Evolutionary conservation across 2,888 invertebrate species (phyloP), one percentile per base, ranked within the genome.

Genomic region (Perizoma flavofasciatum): DNA sequence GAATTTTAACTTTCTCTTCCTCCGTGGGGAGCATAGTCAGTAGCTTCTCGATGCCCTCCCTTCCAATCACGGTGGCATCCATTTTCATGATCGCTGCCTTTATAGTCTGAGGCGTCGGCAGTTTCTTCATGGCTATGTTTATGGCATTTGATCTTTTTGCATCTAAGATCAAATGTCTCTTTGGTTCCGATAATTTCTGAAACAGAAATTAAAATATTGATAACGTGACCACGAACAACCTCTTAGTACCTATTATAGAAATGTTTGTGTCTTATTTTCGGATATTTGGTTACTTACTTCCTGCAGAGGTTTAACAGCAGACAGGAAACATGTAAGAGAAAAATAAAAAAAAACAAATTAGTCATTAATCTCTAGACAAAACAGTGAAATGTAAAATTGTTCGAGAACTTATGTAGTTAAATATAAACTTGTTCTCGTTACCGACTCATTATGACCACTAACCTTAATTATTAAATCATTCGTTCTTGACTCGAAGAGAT

Each of bases 61-160:
- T 94, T 72, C 98, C 99, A 89, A 99, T 97, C 49, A 99, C 98
- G 0, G 98, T 97, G 1, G 97, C 97, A 84, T 99, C 99, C 98
- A 99, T 99, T 92, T 99, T 99, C 85, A 99, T 93, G 66, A 98
- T 98, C 34, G 99, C 99, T n/a, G 98, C 97, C 84, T 99, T 99
- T 67, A 99, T 99, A 6, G 99, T 98, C 68, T 98, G 95, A 0
- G 99, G 98, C 0, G 99, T 99, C 3, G 99, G 99, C 67, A 99
- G 92, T 83, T 99, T 99, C 32, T 99, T 99, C 96, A 99, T 97
- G 10, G 99, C 99, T 75, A 99, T 99, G 85, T 99, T 99, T 73
- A 99, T 99, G 45, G 98, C 99, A 86, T 99, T 99, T 6, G 99
- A 99, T 68, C 99, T 94, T 85, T 99, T 99, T 48, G 98, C 96